Conservation (phyloP, 2,113 vertebrate genomes). For the Dromiciops gliroides region DNA sequence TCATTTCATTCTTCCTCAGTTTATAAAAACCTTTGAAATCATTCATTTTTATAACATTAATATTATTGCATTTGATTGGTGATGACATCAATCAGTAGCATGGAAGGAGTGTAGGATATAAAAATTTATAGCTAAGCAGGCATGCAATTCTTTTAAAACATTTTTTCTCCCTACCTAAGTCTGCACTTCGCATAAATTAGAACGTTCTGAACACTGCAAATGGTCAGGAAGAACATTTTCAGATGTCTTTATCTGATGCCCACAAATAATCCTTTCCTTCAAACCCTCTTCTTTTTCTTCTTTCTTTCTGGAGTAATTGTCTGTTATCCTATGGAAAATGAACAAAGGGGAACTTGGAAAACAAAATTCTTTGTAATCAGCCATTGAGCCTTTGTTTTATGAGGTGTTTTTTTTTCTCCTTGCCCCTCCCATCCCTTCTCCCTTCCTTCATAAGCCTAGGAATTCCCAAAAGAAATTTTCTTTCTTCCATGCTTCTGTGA, state of each 20-base stretch:
- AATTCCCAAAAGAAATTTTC: neutral
- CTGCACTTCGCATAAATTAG: neutral
- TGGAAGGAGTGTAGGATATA: constrained; percentile 52
- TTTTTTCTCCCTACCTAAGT: neutral
- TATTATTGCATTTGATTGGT: constrained; percentile 47
- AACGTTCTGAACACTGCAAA: neutral
- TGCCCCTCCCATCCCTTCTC: neutral
- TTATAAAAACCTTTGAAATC: neutral
- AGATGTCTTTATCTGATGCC: neutral
- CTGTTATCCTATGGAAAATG: neutral
- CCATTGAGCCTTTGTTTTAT: neutral
- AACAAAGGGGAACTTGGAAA: neutral
- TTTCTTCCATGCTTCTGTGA: neutral
- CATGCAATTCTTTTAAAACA: neutral
- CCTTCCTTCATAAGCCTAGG: neutral
- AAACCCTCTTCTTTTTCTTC: neutral
- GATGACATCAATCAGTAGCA: constrained; percentile 51
- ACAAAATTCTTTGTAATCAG: neutral
- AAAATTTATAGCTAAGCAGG: constrained; percentile 79
- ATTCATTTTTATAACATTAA: neutral
- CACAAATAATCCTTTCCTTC: neutral
- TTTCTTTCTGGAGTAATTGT: constrained; percentile 4
- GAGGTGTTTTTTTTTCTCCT: neutral
- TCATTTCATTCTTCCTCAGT: neutral
- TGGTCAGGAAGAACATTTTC: neutral